Evolutionary conservation across 2,797 vertebrate genomes (phyloP), one percentile per base, ranked within the genome.

Genomic region (Rhinella marina): DNA sequence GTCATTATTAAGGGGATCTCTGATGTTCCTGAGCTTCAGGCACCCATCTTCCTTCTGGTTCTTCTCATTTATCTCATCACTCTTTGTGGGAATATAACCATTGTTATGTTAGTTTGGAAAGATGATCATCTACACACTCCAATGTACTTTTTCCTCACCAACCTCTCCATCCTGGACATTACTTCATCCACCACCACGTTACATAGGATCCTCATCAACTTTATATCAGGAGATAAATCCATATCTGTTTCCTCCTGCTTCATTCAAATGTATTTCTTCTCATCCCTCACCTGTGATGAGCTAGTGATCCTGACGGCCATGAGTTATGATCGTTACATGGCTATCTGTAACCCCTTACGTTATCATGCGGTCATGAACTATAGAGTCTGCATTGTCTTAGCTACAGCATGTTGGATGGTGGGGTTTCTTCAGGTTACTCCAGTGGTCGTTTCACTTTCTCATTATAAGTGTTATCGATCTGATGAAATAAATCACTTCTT

Each of bases 1-100:
- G 83, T 87, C 50, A 83, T 83, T 32, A 87, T 87, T 59, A 83
- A 87, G 27, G 81, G 86, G 25, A 83, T 87, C 12, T 64, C 86
- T 0, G 86, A 87, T 27, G 25, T 62, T 6, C 50, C 86, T 3
- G 81, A 87, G 52, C 73, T 87, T 1, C 86, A 87, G 81, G 27
- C 32, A n/a, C 73, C 62, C 12, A 54, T 87, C 52, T 83, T 32
- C 32, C 32, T 32, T 32, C 32, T 32, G 32, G 32, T 32, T 32
- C 32, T 32, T 32, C 32, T 32, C n/a, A 83, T 83, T 56, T 83
- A 83, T 32, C 52, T 73, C 11, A 72, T 56, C 59, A 81, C 70
- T 27, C n/a, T 87, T 82, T 79, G 79, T 54, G 86, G 86, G 6
- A 87, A 87, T 61, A 17, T 87, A 48, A 84, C 61, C 12, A 87